Conservation (phyloP, 2,888 invertebrate genomes). For the Cheilosia impressa region DNA sequence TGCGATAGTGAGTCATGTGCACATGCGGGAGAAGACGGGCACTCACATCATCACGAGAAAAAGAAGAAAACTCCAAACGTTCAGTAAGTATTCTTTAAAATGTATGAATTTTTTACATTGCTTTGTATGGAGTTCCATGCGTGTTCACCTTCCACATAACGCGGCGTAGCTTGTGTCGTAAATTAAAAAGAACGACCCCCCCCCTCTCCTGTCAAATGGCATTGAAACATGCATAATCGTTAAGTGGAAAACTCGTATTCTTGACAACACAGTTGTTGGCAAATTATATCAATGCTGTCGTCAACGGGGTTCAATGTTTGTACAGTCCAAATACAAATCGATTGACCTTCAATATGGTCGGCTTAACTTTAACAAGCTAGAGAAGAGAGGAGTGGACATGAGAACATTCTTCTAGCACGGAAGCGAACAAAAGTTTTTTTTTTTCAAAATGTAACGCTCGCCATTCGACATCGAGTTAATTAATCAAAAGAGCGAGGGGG, state of each 20-base stretch:
- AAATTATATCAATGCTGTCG: constrained; percentile 42
- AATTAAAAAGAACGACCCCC: constrained; percentile 26
- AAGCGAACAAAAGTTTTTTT: constrained; percentile 30
- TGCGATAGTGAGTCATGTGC: constrained; percentile 86
- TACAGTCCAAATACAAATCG: constrained; percentile 53
- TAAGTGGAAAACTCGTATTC: constrained; percentile 35
- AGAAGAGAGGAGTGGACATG: not conserved
- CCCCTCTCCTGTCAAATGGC: constrained; percentile 11
- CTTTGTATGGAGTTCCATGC: constrained; percentile 1
- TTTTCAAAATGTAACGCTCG: constrained; percentile 57
- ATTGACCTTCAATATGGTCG: constrained; percentile 59
- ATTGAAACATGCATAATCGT: constrained; percentile 59
- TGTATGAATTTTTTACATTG: not conserved
- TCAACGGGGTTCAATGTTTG: constrained; percentile 62
- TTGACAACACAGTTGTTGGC: constrained; percentile 13
- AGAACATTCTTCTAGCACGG: not conserved
- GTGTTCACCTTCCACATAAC: constrained; percentile 36
- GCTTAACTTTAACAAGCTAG: constrained; percentile 5
- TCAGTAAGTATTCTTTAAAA: constrained; percentile 79
- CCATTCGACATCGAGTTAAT: not conserved
- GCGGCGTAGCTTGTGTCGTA: constrained; percentile 14
- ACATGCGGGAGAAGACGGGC: constrained; percentile 85
- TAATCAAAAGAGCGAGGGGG: no score
- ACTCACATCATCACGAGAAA: constrained; percentile 82
- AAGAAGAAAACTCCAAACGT: constrained; percentile 83